phyloP scores from a whole-genome alignment of 2,797 vertebrate genomes.

The Rhincodon typus region DNA sequence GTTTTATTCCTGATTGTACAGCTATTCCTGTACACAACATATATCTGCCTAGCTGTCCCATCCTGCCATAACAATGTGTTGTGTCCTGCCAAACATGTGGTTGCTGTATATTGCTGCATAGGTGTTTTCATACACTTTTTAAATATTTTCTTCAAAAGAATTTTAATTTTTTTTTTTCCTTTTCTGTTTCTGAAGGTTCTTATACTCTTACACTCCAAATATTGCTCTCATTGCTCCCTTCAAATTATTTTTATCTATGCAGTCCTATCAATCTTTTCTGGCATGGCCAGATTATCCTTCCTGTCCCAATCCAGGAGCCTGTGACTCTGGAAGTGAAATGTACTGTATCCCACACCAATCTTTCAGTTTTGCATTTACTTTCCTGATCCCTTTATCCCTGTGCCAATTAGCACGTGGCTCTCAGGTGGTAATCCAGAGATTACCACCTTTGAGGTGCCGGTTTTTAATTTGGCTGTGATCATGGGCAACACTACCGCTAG shows the following conservation, averaged over 20 bases:
- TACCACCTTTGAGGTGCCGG: neutral
- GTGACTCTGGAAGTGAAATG: neutral
- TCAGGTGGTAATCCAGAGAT: neutral
- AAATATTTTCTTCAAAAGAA: neutral
- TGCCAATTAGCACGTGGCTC: neutral
- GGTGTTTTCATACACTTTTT: neutral
- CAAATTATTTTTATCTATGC: neutral
- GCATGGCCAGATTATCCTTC: neutral
- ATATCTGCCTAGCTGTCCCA: no score
- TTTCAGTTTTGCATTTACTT: neutral
- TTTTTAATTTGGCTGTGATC: neutral
- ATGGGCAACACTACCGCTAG: no score
- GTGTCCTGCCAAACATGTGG: neutral
- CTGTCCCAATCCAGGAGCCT: neutral
- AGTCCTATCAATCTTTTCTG: neutral
- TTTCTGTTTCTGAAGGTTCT: no score
- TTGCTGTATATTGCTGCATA: neutral
- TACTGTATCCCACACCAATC: neutral
- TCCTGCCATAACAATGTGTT: no score
- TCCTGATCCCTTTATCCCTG: neutral
- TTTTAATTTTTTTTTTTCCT: neutral
- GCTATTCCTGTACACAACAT: neutral
- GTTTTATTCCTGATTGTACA: neutral
- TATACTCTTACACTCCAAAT: neutral
- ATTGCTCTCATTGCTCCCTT: neutral